Conservation (phyloP, 2,113 vertebrate genomes). For the Marmota monax region DNA sequence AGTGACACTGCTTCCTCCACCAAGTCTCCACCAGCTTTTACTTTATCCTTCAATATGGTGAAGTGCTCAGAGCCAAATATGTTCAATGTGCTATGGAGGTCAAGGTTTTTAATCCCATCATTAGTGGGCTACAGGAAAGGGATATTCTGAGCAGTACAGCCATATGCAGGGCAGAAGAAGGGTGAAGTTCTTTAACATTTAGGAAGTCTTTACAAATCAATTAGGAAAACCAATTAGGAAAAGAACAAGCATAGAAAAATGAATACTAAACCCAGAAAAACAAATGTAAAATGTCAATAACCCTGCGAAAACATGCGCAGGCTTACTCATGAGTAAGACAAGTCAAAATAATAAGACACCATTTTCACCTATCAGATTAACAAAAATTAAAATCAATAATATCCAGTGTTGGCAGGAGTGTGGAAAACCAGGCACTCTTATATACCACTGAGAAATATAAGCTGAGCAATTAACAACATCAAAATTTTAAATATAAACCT, state of each 20-base stretch:
- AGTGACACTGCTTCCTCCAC: not conserved
- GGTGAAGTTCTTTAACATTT: not conserved
- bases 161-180: not conserved
- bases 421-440: not conserved
- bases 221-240: not conserved
- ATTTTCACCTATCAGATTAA: slow-evolving; percentile 2
- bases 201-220: not conserved
- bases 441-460: not conserved
- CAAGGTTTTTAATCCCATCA: not conserved
- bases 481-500: not conserved
- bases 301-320: not conserved
- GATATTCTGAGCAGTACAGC: fast-evolving
- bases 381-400: slow-evolving; percentile 10
- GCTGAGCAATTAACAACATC: not conserved
- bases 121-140: not conserved
- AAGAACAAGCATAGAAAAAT: slow-evolving; percentile 50
- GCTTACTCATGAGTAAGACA: not conserved
- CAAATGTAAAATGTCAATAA: not conserved
- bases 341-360: not conserved
- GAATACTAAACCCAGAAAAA: slow-evolving; percentile 8
- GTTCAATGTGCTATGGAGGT: not conserved
- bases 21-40: not conserved
- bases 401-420: not conserved
- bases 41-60: not conserved
- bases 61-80: not conserved